Percentiles rank a stretch among this genome's conserved stretches.
These are phyloP conservation scores for Leuctra nigra DNA, from an alignment of 2,888 invertebrate species.

Conservation along the genomic window DNA sequence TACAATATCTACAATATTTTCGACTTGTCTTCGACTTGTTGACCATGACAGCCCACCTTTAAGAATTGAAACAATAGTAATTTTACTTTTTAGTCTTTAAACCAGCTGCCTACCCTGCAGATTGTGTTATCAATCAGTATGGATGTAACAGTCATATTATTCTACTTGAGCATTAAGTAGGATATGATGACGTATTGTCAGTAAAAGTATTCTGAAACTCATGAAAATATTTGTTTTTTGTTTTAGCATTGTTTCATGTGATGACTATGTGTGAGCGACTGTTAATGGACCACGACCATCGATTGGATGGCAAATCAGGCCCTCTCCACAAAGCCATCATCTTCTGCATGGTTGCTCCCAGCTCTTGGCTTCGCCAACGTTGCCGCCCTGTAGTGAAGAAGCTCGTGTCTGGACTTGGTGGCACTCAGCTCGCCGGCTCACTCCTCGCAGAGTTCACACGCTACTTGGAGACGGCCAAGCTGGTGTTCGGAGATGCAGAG, in stretches of 20 bases:
- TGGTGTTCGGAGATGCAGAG: conserved; percentile 37
- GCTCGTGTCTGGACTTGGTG: conserved; percentile 53
- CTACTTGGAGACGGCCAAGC: conserved; percentile 54
- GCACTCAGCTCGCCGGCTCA: conserved; percentile 53
- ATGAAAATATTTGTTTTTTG: no score
- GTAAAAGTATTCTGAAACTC: no score
- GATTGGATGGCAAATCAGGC: conserved; percentile 56
- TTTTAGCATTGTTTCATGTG: conserved; percentile 57
- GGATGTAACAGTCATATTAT: no score
- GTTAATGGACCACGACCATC: conserved; percentile 59
- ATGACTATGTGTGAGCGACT: conserved; percentile 67
- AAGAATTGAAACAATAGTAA: no score
- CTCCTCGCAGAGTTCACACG: conserved; percentile 56
- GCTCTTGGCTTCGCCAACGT: conserved; percentile 51
- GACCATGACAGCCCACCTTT: no score
- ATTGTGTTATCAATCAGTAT: no score
- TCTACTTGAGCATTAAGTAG: no score
- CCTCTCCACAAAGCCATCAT: conserved; percentile 67
- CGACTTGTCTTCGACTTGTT: no score
- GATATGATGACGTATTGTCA: no score
- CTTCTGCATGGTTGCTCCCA: conserved; percentile 57
- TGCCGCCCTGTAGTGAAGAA: conserved; percentile 54
- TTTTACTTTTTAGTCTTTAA: no score
- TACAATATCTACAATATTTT: no score
- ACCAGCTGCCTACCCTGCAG: no score